Conservation (phyloP, 2,888 invertebrate genomes). For the Epinotia ramella region DNA sequence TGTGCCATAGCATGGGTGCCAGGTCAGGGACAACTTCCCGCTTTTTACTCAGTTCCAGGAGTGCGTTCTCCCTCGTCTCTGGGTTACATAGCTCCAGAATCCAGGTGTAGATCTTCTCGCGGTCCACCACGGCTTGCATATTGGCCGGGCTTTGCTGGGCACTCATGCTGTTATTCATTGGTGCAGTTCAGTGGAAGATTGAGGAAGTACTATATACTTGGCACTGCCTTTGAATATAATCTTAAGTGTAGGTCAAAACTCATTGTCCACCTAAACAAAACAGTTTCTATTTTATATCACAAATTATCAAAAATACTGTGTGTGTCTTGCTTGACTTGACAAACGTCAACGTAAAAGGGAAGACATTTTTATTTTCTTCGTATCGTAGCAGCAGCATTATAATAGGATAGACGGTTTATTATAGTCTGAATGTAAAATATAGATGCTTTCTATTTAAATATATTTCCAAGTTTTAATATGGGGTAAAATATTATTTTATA, state of each 20-base stretch:
- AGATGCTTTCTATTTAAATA: too few species aligned
- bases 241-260: conserved; percentile 35
- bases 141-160: conserved; percentile 92
- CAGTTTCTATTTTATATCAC: conserved; percentile 41
- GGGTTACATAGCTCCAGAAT: conserved; percentile 96
- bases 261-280: conserved; percentile 43
- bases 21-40: conserved; percentile 95
- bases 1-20: conserved; percentile 99
- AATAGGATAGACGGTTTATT: background rate
- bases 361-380: conserved; percentile 38
- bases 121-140: conserved; percentile 89
- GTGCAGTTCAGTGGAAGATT: conserved; percentile 47
- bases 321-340: conserved; percentile 19
- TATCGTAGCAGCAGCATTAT: background rate
- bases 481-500: too few species aligned
- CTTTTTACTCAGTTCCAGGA: conserved; percentile 95
- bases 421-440: background rate
- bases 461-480: too few species aligned
- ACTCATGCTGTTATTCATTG: conserved; percentile 87
- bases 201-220: conserved; percentile 31
- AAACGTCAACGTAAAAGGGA: conserved; percentile 43
- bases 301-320: conserved; percentile 44
- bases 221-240: conserved; percentile 35
- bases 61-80: conserved; percentile 97
- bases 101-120: conserved; percentile 97